Base-by-base conservation (phyloP, 2,113 vertebrate species). In the Zootoca vivipara region DNA sequence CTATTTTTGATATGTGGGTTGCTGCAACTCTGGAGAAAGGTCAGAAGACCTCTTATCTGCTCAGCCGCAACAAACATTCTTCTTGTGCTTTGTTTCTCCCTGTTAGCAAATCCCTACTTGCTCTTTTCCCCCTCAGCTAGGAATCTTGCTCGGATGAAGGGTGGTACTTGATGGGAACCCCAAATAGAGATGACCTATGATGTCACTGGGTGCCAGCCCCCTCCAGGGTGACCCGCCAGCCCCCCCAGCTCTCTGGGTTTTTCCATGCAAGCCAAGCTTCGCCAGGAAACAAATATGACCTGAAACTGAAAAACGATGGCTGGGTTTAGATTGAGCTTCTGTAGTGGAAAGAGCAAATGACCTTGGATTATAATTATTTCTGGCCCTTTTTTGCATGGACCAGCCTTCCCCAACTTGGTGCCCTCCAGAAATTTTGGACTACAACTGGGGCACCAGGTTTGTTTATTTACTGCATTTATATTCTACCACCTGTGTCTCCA, bases 11-110 rank as follows among this genome's bases (percentile, higher is more conserved):
- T 69, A 8, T 69, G 91, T 83, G 87, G 26, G 70, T 73, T 87
- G 26, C 83, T 87, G 89, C 65, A 10, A 8, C 72, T 0, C 74
- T 78, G 73, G 4, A 1, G 22, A 28, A 82, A 1, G 46, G 56
- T 95, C 89, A 94, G 88, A 89, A 92, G 74, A 85, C 24, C 85
- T 42, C 3, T 93, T 92, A 1, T 90, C 3, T 62, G 90, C 67
- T 85, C 64, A 64, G 22, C 77, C 88, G 72, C 91, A 38, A 2
- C 91, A 92, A n/a, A 90, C 77, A 82, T 75, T n/a, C 82, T 33
- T 16, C 5, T 62, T 93, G 87, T 91, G 75, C 89, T 86, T 91
- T 40, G 87, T 83, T 15, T 88, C 91, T 80, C 91, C 86, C 20
- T 5, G 46, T 85, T 85, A 0, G 85, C 65, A 4, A 2, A 89